These are phyloP conservation scores for Mionectes olivaceus DNA, from an alignment of 2,797 vertebrate genomes.

Conservation along the genomic window DNA sequence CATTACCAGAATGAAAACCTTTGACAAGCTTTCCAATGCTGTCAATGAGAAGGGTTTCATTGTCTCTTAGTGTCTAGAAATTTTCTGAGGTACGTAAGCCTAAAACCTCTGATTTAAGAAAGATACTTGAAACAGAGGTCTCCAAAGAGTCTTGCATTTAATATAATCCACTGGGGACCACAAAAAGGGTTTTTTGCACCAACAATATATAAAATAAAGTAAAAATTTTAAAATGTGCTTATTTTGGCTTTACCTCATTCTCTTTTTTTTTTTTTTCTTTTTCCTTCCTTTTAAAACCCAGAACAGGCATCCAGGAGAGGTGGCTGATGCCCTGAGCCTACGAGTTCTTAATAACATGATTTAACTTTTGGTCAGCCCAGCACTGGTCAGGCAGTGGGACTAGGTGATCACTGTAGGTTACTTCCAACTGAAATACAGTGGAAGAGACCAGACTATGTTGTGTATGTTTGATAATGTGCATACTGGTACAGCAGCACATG, in stretches of 20 bases:
- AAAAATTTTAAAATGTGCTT: not conserved
- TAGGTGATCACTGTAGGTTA: rapidly evolving
- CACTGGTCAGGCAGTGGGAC: not conserved
- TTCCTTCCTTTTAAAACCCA: not conserved
- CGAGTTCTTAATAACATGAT: not conserved
- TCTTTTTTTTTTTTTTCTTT: not conserved
- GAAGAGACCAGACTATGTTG: not conserved
- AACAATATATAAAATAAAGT: not conserved
- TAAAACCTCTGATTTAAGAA: not conserved
- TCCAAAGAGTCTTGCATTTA: not conserved
- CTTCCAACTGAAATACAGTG: not conserved
- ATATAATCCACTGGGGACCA: not conserved
- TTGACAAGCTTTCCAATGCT: not conserved
- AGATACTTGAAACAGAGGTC: not conserved
- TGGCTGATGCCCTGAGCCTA: not conserved
- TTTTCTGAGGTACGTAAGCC: not conserved
- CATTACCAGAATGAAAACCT: not conserved
- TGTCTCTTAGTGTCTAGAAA: not conserved
- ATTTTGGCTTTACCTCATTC: not conserved
- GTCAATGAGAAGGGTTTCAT: not conserved
- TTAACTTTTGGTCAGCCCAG: not conserved
- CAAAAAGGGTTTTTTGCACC: not conserved
- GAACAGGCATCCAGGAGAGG: not conserved
- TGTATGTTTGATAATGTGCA: not conserved
- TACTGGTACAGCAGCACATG: not conserved